These are phyloP conservation scores for Chironomus striatipennis DNA, from an alignment of 1,140 invertebrate genomes.

Conservation along the genomic window DNA sequence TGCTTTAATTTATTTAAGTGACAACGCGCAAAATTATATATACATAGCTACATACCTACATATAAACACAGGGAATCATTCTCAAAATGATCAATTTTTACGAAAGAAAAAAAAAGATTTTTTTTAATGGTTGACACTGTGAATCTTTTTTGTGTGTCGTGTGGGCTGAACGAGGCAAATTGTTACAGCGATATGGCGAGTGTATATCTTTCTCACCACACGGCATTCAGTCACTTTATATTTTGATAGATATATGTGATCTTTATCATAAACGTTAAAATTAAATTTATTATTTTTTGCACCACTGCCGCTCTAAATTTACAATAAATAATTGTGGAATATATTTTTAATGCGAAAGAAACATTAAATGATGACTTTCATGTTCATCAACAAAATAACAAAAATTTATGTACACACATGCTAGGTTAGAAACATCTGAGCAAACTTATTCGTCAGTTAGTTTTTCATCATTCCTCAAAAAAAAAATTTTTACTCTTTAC, in stretches of 20 bases:
- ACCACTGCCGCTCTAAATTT: background rate
- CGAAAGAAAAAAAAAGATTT: too few relatives aligned
- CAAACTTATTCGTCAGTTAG: background rate
- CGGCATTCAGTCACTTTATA: background rate
- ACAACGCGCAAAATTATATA: background rate
- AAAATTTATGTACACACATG: background rate
- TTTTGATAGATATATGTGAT: slow-evolving; percentile 8
- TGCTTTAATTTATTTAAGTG: background rate
- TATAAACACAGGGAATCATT: too few relatives aligned
- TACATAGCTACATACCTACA: background rate
- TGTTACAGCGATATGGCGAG: background rate
- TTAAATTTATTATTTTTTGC: slow-evolving; percentile 1
- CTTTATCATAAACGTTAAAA: slow-evolving; percentile 14
- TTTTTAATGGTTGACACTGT: background rate
- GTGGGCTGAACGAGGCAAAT: background rate
- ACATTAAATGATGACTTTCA: slow-evolving; percentile 3
- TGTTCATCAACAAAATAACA: background rate
- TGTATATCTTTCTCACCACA: background rate
- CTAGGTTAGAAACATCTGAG: background rate
- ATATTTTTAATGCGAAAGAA: background rate
- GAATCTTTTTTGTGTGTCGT: background rate
- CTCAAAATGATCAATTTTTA: too few relatives aligned
- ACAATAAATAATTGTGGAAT: background rate
- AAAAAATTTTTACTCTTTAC: too few relatives aligned
- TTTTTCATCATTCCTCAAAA: background rate